Evolutionary conservation across 2,113 vertebrate species (phyloP).

Genomic region (Rattus rattus): DNA sequence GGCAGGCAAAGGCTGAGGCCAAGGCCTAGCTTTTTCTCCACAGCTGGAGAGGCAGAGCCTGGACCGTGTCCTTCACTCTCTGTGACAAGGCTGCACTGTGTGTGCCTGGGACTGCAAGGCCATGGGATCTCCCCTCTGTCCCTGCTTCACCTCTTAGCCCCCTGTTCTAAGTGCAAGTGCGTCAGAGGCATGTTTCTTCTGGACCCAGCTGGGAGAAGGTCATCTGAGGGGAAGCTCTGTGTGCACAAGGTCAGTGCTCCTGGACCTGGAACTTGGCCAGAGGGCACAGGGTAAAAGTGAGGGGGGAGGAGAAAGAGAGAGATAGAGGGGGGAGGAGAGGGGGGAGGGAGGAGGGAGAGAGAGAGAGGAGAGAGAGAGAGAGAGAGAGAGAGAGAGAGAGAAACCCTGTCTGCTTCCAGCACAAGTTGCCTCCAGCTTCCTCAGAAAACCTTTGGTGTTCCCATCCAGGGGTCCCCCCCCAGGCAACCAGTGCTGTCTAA

Average conservation of each 20-base stretch:
- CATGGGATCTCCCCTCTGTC: too few species aligned
- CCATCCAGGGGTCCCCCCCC: neutral
- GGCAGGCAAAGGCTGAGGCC: neutral
- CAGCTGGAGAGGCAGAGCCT: neutral
- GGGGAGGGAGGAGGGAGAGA: too few species aligned
- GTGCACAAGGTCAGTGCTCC: neutral
- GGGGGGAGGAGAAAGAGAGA: too few species aligned
- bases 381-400: neutral
- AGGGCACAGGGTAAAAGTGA: neutral
- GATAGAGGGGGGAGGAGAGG: too few species aligned
- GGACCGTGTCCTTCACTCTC: neutral
- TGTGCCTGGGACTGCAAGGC: neutral
- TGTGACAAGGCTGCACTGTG: neutral
- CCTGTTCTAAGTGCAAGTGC: rapidly evolving
- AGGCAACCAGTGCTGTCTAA: neutral
- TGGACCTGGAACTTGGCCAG: neutral
- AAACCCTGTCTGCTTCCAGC: neutral
- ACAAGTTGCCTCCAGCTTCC: neutral
- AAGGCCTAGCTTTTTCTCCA: neutral
- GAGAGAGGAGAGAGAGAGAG: neutral
- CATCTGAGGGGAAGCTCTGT: neutral
- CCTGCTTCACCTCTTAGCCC: neutral
- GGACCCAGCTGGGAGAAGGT: slow-evolving; percentile 26
- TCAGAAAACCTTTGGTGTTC: neutral
- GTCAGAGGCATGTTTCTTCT: neutral